phyloP scores from a whole-genome alignment of 2,888 invertebrate genomes.

The Melipona beecheii region DNA sequence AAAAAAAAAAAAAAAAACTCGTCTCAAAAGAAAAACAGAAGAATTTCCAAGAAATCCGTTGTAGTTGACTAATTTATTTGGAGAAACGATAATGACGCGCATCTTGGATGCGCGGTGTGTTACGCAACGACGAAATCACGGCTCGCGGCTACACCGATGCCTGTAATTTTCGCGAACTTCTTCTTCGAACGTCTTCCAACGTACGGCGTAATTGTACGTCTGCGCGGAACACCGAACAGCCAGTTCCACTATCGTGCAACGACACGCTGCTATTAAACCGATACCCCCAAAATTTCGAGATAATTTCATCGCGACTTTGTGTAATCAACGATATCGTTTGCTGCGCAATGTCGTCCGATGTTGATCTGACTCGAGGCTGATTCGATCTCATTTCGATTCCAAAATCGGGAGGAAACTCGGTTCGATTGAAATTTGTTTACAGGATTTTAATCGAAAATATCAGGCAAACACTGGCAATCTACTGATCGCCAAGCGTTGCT shows the following conservation, averaged over 20 bases:
- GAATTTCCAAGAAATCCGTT: not conserved
- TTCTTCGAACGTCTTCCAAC: conserved; percentile 2
- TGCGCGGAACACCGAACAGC: not conserved
- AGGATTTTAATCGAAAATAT: not conserved
- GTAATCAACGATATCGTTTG: not conserved
- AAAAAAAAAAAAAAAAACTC: not conserved
- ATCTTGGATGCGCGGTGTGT: not conserved
- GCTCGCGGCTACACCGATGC: conserved; percentile 1
- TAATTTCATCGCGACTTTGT: conserved; percentile 29
- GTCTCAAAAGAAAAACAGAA: too few relatives aligned
- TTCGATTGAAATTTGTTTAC: too few relatives aligned
- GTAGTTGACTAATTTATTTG: not conserved
- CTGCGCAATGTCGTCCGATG: conserved; percentile 20
- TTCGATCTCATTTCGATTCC: not conserved
- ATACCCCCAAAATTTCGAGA: not conserved
- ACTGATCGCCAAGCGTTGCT: not conserved
- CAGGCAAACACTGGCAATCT: not conserved
- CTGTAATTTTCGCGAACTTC: conserved; percentile 39
- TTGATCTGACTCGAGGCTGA: not conserved
- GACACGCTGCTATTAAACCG: conserved; percentile 10
- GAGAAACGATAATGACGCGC: conserved; percentile 1
- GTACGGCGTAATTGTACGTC: conserved; percentile 38
- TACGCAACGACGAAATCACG: conserved; percentile 21
- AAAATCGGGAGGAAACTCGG: too few relatives aligned
- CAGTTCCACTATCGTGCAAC: conserved; percentile 13